Base-by-base conservation (phyloP, 1,140 invertebrate species). In the Leptinotarsa defecta region DNA sequence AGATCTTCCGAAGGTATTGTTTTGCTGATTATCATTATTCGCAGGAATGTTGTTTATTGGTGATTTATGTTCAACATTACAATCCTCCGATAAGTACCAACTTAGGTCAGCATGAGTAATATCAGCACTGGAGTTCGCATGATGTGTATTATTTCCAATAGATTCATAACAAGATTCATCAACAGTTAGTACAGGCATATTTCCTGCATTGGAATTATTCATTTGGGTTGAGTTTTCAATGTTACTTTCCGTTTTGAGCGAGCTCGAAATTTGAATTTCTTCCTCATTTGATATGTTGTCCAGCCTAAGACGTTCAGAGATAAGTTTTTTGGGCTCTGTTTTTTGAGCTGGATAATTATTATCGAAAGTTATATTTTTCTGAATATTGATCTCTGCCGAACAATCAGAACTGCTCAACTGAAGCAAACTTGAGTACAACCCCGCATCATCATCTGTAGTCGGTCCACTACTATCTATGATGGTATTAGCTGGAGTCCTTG, bases 401-500 rank as follows among this genome's bases (percentile, higher is more conserved):
- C 8, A 17, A 57, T 57, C 49, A 57, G 8, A 57, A 13, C 49
- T 57, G 13, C n/a, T 57, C 13, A n/a, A 57, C n/a, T 57, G 49
- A 57, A 13, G 49, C 49, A 57, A 57, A 13, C 49, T 57, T 57
- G 49, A 57, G 49, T 57, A 57, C 8, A 57, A 57, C 13, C 49
- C 49, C 49, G 13, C 49, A 57, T 57, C 49, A 57, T 57, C 49
- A 57, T 13, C 49, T 57, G 49, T 57, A 57, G 49, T 57, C n/a
- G 49, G 49, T 57, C 49, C 49, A 57, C 49, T 57, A 13, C 49
- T 57, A 57, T 57, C 49, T 57, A 57, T 57, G 49, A 57, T 57
- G 49, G 49, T 57, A 17, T 17, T 57, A 57, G 8, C 49, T 57
- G 49, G 0, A 57, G 49, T 57, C 49, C 49, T 57, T 57, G 49